Evolutionary conservation across 2,888 invertebrate genomes (phyloP), one percentile per base, ranked within the genome.

Genomic region (Mycalesis mineus): DNA sequence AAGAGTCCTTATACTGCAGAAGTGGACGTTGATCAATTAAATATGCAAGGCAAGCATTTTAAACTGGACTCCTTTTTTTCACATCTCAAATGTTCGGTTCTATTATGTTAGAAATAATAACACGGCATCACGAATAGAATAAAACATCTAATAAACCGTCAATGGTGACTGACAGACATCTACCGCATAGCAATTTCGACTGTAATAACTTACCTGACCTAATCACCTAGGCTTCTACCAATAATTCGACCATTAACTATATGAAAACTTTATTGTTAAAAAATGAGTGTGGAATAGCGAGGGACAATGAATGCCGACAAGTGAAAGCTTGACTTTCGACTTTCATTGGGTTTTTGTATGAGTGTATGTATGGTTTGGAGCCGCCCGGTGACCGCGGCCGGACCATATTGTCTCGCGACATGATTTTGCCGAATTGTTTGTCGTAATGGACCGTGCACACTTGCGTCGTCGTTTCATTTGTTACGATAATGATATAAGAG

Each of bases 271-370:
- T 69, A 72, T 75, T 79, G 80, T 81, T 75, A 75, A 79, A 84
- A 83, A 82, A 52, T 78, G 81, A 77, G 64, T 68, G 61, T 67
- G 64, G 64, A 57, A 62, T 65, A 60, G 63, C 55, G 60, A 62
- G 73, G 69, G 75, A 75, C 77, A 77, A 77, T 79, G 83, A 81
- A 82, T 81, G 78, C 78, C 77, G 77, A 78, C 85, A 76, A 88
- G 88, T 88, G 88, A 89, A 89, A 89, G 88, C 84, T 81, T 82
- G 74, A 85, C 88, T 89, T 88, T 89, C 88, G 80, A 88, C 88
- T 88, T 88, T 88, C 88, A 82, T 88, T 86, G 81, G 80, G 82
- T 88, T 88, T 88, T 88, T 88, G 87, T 88, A 71, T 75, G 77
- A 80, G 78, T 77, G 76, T 84, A 77, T 87, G 85, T 82, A 83